A percentile compares a stretch with the other conserved stretches of the same genome.
Evolutionary conservation across 2,888 invertebrate species (phyloP).

Genomic region (Andrena marginata): DNA sequence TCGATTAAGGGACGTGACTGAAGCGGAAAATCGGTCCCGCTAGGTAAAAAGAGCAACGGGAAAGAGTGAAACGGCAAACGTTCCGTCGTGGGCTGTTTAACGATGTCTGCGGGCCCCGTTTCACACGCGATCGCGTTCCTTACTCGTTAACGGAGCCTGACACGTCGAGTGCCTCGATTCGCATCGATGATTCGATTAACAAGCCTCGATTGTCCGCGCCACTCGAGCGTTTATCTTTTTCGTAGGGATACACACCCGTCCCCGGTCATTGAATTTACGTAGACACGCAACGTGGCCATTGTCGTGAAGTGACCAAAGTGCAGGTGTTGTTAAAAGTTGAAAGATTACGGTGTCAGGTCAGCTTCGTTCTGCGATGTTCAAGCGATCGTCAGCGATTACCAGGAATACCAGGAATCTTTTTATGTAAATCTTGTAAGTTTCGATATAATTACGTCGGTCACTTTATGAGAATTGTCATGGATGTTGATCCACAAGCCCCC

Average conservation of each 20-base stretch:
- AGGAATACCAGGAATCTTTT: too few relatives aligned
- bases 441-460: too few relatives aligned
- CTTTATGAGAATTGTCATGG: background rate
- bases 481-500: background rate
- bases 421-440: too few relatives aligned
- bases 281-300: background rate
- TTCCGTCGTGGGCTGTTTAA: conserved; percentile 35
- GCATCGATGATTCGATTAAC: conserved; percentile 38
- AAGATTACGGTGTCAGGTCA: too few relatives aligned
- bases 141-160: conserved; percentile 28
- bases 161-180: conserved; percentile 34
- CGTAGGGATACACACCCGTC: background rate
- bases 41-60: conserved; percentile 4
- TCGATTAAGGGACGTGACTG: conserved; percentile 71
- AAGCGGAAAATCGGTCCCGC: conserved; percentile 46
- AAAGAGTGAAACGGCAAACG: conserved; percentile 15
- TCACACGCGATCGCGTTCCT: conserved; percentile 46
- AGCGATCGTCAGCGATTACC: too few relatives aligned
- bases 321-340: background rate
- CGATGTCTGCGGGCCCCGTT: conserved; percentile 27
- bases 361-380: too few relatives aligned
- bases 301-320: background rate
- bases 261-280: background rate
- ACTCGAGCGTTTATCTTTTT: conserved; percentile 20
- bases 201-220: background rate